Evolutionary conservation across 2,797 vertebrate species (phyloP).

Genomic region (Scleropages formosus): DNA sequence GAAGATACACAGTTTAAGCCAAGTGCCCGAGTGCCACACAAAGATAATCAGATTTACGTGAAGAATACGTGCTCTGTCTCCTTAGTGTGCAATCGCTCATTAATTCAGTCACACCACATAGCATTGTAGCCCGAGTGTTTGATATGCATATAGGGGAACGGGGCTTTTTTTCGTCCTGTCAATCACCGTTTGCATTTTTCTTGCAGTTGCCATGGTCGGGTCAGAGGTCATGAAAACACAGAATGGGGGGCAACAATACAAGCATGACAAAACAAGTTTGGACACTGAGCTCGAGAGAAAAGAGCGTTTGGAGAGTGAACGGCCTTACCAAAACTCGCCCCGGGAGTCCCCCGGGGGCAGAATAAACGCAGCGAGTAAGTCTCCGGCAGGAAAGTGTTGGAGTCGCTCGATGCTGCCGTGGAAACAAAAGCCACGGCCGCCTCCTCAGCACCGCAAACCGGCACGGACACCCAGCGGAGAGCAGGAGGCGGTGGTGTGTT

Average conservation of each 20-base stretch:
- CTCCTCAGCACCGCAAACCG: constrained; percentile 75
- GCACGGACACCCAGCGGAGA: constrained; percentile 62
- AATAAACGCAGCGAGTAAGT: constrained; percentile 78
- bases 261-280: constrained; percentile 98
- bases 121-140: constrained; percentile 90
- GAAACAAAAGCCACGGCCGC: constrained; percentile 77
- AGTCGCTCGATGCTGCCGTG: constrained; percentile 75
- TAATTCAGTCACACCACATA: constrained; percentile 96
- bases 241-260: constrained; percentile 85
- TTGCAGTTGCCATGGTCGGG: constrained; percentile 98
- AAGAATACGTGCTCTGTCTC: constrained; percentile 97
- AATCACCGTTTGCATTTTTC: constrained; percentile 99
- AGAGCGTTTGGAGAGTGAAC: constrained; percentile 86
- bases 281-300: constrained; percentile 81
- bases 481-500: constrained; percentile 61
- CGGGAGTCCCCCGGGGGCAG: constrained; percentile 64
- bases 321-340: constrained; percentile 88
- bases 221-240: constrained; percentile 97
- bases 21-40: constrained; percentile 80
- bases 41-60: constrained; percentile 99
- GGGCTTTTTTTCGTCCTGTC: constrained; percentile 93
- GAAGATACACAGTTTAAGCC: constrained; percentile 76
- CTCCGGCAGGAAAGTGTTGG: constrained; percentile 77
- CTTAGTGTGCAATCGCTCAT: constrained; percentile 96
- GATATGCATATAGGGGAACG: constrained; percentile 90